phyloP scores from a whole-genome alignment of 2,888 invertebrate species.

The Ophioninae sp. region DNA sequence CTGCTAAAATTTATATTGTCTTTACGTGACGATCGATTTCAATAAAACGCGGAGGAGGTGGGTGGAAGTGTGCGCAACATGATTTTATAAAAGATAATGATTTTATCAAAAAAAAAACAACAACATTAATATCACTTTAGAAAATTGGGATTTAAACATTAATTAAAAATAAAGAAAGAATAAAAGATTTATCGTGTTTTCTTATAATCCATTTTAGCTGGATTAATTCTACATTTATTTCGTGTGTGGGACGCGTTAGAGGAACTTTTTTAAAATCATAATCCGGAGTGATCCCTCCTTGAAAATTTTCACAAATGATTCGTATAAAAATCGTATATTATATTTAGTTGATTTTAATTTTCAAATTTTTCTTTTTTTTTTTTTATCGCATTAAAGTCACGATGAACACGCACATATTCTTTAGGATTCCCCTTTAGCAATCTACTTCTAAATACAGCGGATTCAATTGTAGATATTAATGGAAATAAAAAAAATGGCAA shows the following conservation, averaged over 20 bases:
- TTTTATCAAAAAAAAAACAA: not conserved
- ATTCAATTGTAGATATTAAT: no score
- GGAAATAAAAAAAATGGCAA: no score
- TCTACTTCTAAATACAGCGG: no score
- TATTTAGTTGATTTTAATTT: no score
- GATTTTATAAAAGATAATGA: not conserved
- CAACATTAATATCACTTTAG: not conserved
- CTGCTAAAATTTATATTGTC: not conserved
- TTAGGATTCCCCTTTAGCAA: no score
- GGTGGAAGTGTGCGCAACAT: not conserved
- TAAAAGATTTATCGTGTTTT: not conserved
- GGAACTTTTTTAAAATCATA: not conserved
- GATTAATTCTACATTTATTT: not conserved
- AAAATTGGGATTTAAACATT: not conserved
- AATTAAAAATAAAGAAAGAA: not conserved
- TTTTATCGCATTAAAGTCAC: no score
- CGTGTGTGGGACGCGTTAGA: not conserved
- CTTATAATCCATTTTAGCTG: not conserved
- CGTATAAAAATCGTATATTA: no score
- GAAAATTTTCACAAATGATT: no score
- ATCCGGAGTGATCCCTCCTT: no score
- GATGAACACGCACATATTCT: no score
- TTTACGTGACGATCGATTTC: not conserved
- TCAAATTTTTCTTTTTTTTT: no score
- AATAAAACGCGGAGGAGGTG: not conserved